These are phyloP conservation scores for Cantharis rustica DNA, from an alignment of 2,888 invertebrate genomes.

Conservation along the genomic window DNA sequence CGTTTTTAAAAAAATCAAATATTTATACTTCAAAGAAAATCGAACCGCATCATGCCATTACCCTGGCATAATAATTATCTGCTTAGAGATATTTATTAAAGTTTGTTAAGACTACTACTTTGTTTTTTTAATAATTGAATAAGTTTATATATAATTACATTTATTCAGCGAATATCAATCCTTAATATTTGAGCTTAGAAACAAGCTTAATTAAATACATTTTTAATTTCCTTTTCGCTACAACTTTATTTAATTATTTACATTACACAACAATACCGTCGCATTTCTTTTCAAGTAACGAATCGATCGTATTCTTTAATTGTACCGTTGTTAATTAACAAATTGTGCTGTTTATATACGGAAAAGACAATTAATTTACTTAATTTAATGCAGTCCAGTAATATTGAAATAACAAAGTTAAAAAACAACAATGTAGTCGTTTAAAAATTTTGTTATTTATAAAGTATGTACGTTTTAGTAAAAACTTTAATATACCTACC, in stretches of 20 bases:
- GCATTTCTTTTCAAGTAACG: background rate
- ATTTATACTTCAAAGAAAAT: background rate
- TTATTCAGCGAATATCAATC: background rate
- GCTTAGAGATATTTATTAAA: background rate
- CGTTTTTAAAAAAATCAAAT: background rate
- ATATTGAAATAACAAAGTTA: background rate
- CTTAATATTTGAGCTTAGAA: background rate
- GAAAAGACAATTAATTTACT: constrained; percentile 9
- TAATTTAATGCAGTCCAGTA: background rate
- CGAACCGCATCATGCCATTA: background rate
- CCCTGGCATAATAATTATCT: background rate
- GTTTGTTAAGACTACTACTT: no score
- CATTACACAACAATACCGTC: background rate
- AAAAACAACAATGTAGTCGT: background rate
- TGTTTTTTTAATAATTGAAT: background rate
- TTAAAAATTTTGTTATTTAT: background rate
- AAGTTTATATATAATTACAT: background rate
- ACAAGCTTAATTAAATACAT: background rate
- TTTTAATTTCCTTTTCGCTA: background rate
- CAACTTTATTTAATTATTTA: background rate
- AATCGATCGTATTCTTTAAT: constrained; percentile 12
- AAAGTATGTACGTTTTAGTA: background rate
- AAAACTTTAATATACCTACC: background rate
- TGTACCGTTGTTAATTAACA: constrained; percentile 17
- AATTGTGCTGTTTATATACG: constrained; percentile 15